Percentiles rank a stretch among this genome's conserved stretches.
phyloP scores from a whole-genome alignment of 2,113 vertebrate species.

The Ranitomeya variabilis region DNA sequence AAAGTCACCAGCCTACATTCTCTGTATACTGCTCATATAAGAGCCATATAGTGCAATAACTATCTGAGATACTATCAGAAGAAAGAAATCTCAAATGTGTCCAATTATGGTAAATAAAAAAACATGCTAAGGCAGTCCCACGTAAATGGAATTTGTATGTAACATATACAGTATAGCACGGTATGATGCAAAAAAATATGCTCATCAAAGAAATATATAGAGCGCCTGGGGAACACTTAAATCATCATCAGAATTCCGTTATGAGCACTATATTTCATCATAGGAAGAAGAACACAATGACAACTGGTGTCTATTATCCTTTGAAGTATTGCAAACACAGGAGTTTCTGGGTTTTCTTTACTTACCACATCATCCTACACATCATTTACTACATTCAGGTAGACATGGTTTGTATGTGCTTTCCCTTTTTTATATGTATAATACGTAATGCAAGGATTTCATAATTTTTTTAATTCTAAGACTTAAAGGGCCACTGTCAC shows the following conservation, averaged over 20 bases:
- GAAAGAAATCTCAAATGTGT: background rate
- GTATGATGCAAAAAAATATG: background rate
- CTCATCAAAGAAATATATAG: background rate
- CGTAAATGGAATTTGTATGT: background rate
- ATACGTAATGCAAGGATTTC: background rate
- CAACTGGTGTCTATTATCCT: background rate
- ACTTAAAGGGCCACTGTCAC: too few relatives aligned
- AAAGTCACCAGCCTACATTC: background rate
- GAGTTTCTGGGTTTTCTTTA: background rate
- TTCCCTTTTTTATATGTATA: background rate
- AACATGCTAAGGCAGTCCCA: background rate
- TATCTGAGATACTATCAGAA: background rate
- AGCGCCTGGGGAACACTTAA: background rate
- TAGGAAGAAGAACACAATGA: background rate
- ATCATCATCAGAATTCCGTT: background rate
- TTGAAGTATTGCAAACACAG: background rate
- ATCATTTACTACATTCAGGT: background rate
- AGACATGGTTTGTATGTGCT: background rate
- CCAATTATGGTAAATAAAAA: background rate
- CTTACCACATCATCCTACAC: constrained; percentile 5
- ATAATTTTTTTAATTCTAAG: background rate
- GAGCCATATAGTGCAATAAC: background rate
- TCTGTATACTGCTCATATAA: background rate
- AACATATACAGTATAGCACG: background rate
- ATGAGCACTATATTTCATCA: background rate